Base-by-base conservation (phyloP, 35 echinoderm and acorn worm genomes). In the Diadema setosum region DNA sequence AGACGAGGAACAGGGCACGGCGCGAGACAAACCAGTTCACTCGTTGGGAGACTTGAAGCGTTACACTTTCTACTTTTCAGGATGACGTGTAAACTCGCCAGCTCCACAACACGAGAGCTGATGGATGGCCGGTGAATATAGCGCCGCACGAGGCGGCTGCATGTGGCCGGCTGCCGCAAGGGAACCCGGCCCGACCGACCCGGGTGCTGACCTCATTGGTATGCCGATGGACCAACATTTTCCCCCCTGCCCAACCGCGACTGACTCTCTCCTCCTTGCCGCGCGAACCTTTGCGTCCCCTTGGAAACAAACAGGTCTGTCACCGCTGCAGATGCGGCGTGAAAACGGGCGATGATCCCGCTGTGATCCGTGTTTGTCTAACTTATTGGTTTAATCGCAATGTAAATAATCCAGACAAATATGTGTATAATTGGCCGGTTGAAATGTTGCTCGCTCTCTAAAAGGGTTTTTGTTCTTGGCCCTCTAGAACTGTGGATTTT, bases 351-450 rank as follows among this genome's bases (percentile, higher is more conserved):
- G 32, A 78, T 78, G 27, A 44, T 44, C 73, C 73, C 73, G 73
- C 73, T 78, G 73, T 41, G 73, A 9, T 44, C 39, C 33, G 17
- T 78, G 73, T 78, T 78, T 78, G 73, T 78, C 44, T 78, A 78
- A 78, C 73, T 78, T 78, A 78, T 78, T 78, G 73, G 73, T 18
- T 25, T 78, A 78, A 78, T 78, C 73, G 44, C 37, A 78, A 26
- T 78, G 35, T 78, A 78, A 78, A 78, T 36, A 78, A 9, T 16
- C 27, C 73, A 26, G 73, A 78, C 73, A 78, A 78, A 78, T 78
- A 78, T 44, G 73, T 78, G 44, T 78, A 78, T 78, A 78, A 78
- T 78, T 78, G 73, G 40, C 73, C 37, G 3, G 73, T 78, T 78
- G 73, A 78, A 78, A 78, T 44, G 37, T 78, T 78, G 27, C 63